These are phyloP conservation scores for Dioctria linearis DNA, from an alignment of 2,888 invertebrate genomes.

Conservation along the genomic window DNA sequence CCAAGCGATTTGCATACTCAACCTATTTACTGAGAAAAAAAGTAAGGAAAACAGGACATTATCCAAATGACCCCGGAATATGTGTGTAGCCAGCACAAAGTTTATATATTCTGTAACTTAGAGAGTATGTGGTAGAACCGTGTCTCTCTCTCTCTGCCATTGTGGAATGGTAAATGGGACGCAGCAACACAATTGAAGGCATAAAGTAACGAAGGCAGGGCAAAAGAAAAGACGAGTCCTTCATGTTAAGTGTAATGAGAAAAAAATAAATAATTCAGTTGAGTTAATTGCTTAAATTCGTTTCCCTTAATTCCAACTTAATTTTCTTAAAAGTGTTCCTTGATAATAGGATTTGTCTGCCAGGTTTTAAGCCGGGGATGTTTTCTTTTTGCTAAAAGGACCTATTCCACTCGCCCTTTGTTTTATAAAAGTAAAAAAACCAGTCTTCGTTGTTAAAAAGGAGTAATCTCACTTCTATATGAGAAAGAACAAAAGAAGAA, in stretches of 20 bases:
- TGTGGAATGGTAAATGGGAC: constrained; percentile 5
- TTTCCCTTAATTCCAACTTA: constrained; percentile 54
- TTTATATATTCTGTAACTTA: constrained; percentile 14
- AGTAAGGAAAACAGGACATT: constrained; percentile 52
- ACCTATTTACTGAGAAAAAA: constrained; percentile 56
- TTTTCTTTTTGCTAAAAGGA: background rate
- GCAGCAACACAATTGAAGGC: constrained; percentile 20
- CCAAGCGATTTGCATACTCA: constrained; percentile 58
- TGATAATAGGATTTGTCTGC: constrained; percentile 49
- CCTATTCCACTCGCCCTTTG: constrained; percentile 1
- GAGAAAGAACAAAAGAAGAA: constrained; percentile 20
- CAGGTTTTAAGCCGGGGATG: background rate
- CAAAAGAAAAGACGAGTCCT: constrained; percentile 38
- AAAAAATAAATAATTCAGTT: constrained; percentile 52
- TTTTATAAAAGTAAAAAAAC: constrained; percentile 22
- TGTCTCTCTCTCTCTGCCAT: background rate
- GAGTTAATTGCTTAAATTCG: constrained; percentile 57
- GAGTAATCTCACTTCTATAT: constrained; percentile 24
- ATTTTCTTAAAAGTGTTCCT: constrained; percentile 56
- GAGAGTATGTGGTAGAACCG: constrained; percentile 25
- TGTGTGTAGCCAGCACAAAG: constrained; percentile 47
- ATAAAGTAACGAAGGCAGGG: constrained; percentile 46
- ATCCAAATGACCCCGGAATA: constrained; percentile 57
- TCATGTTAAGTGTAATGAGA: constrained; percentile 47
- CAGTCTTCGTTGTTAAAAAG: constrained; percentile 22